Evolutionary conservation across 2,888 invertebrate genomes (phyloP).

Genomic region (Polydrusus tereticollis): DNA sequence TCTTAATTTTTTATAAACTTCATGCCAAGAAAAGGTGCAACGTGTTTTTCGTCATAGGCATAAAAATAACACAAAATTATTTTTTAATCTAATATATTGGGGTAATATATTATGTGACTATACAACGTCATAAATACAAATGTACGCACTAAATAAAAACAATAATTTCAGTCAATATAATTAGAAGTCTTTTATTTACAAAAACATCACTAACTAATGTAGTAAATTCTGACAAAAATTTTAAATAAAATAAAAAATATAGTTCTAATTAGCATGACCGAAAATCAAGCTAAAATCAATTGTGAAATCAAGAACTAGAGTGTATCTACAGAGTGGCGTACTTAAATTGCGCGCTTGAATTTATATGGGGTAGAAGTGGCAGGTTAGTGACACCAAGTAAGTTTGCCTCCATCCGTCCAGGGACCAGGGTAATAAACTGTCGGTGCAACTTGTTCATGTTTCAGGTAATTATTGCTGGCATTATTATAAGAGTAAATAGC

Average conservation of each 20-base stretch:
- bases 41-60: no score
- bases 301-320: background rate
- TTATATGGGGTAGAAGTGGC: no score
- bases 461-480: no score
- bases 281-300: background rate
- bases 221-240: background rate
- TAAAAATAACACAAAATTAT: background rate
- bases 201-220: conserved; percentile 4
- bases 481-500: no score
- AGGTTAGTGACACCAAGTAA: no score
- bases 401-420: no score
- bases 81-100: conserved; percentile 19
- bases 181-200: conserved; percentile 19
- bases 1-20: no score
- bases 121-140: conserved; percentile 23
- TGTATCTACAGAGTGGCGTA: background rate
- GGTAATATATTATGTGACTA: conserved; percentile 14
- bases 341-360: no score
- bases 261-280: conserved; percentile 19
- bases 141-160: conserved; percentile 8
- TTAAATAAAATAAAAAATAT: conserved; percentile 11
- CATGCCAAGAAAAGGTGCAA: no score
- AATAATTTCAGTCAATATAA: conserved; percentile 25
- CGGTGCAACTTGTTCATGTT: no score
- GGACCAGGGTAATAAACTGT: no score